A percentile compares a stretch with the other conserved stretches of the same genome.
phyloP scores from a whole-genome alignment of 2,113 vertebrate genomes.

The Stictonetta naevosa region DNA sequence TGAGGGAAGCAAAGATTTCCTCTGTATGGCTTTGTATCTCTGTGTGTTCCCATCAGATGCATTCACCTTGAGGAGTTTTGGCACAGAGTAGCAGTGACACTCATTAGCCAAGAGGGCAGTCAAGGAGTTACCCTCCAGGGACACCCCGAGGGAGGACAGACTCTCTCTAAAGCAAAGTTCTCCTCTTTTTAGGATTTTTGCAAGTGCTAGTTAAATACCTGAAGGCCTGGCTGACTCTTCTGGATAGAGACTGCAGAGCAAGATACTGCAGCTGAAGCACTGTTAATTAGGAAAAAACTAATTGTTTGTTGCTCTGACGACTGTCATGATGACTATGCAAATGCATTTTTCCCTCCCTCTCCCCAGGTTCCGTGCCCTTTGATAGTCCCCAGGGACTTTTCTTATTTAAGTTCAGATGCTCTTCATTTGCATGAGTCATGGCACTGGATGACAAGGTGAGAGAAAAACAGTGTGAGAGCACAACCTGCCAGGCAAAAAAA shows the following conservation, averaged over 20 bases:
- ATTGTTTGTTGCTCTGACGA: conserved; percentile 48
- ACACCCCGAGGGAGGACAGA: background rate
- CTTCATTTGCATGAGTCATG: conserved; percentile 55
- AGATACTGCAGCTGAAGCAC: background rate
- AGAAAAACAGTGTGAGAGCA: conserved; percentile 7
- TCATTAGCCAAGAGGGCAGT: conserved; percentile 12
- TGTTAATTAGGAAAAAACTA: conserved; percentile 38
- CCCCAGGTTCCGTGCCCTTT: conserved; percentile 43
- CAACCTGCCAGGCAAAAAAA: background rate
- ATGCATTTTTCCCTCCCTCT: background rate
- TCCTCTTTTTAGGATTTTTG: background rate
- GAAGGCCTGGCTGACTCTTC: background rate
- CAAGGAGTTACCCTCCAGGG: conserved; percentile 13
- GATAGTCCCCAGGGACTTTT: conserved; percentile 23
- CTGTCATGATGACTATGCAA: conserved; percentile 39
- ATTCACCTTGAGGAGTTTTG: conserved; percentile 37
- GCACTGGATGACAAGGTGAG: conserved; percentile 19
- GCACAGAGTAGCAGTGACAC: background rate
- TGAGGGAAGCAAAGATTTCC: background rate
- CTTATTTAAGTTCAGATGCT: conserved; percentile 42
- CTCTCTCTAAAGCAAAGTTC: background rate
- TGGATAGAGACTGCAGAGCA: background rate
- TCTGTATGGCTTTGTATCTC: background rate
- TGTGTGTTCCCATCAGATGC: background rate
- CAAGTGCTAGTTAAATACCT: background rate